Evolutionary conservation across 1,140 invertebrate species (phyloP).

Genomic region (Sitophilus oryzae): DNA sequence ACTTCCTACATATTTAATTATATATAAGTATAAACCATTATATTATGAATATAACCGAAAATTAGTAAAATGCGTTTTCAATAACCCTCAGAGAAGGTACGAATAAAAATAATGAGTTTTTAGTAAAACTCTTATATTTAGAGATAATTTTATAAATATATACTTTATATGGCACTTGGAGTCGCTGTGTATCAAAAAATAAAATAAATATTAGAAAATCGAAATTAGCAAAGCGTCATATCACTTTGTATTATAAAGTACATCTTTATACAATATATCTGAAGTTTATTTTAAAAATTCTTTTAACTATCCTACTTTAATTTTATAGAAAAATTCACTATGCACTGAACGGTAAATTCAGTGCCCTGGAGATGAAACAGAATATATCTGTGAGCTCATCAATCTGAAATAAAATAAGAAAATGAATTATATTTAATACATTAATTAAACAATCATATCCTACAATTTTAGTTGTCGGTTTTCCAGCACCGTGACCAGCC

Average conservation of each 20-base stretch:
- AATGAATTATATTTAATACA: slow-evolving; percentile 7
- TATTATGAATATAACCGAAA: not conserved
- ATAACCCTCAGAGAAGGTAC: not conserved
- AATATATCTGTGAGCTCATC: slow-evolving; percentile 84
- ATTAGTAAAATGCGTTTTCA: not conserved
- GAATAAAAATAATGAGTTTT: not conserved
- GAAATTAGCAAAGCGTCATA: not conserved
- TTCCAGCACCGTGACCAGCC: slow-evolving; percentile 93
- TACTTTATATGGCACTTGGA: not conserved
- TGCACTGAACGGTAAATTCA: slow-evolving; percentile 52
- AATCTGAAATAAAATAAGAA: slow-evolving; percentile 60
- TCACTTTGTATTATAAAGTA: not conserved
- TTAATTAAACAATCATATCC: slow-evolving; percentile 38
- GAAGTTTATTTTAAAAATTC: too few species aligned
- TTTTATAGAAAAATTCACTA: too few species aligned
- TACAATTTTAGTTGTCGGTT: slow-evolving; percentile 89
- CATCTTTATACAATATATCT: too few species aligned
- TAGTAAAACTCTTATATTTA: too few species aligned
- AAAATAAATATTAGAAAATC: not conserved
- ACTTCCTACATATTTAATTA: too few species aligned
- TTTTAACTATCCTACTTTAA: too few species aligned
- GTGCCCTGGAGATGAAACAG: slow-evolving; percentile 74
- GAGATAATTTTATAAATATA: too few species aligned
- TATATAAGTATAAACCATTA: too few species aligned
- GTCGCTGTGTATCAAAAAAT: not conserved